phyloP scores from a whole-genome alignment of 2,888 invertebrate species.

The Barypeithes pellucidus region DNA sequence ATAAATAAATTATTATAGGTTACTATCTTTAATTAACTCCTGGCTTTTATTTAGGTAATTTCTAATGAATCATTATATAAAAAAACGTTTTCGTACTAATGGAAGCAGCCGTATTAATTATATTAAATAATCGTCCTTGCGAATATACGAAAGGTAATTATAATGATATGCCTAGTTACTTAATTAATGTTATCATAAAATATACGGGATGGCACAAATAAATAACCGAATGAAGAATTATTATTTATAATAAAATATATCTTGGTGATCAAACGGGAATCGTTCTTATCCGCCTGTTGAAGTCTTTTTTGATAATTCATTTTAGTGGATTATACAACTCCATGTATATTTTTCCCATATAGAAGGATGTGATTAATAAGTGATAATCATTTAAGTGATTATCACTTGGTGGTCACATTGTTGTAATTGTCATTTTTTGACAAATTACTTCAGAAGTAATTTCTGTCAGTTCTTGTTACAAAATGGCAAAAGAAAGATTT shows the following conservation, averaged over 20 bases:
- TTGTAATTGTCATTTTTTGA: too few species aligned
- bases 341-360: too few species aligned
- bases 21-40: slow-evolving; percentile 4
- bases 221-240: too few species aligned
- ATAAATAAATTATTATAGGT: slow-evolving; percentile 4
- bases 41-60: slow-evolving; percentile 21
- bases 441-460: too few species aligned
- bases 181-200: slow-evolving; percentile 9
- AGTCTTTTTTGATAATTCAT: neutral
- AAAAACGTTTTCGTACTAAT: slow-evolving; percentile 17
- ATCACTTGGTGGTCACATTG: too few species aligned
- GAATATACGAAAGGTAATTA: slow-evolving; percentile 19
- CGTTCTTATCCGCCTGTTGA: neutral
- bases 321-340: neutral
- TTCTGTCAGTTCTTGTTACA: too few species aligned
- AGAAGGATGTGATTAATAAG: too few species aligned
- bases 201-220: slow-evolving; percentile 7
- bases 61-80: slow-evolving; percentile 24
- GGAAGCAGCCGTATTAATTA: slow-evolving; percentile 13
- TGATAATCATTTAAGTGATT: too few species aligned
- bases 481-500: too few species aligned
- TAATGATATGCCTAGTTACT: slow-evolving; percentile 15
- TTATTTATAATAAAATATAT: too few species aligned
- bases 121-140: slow-evolving; percentile 32
- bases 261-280: too few species aligned